Evolutionary conservation across 2,797 vertebrate genomes (phyloP).

Genomic region (Toxotes lorentzi): DNA sequence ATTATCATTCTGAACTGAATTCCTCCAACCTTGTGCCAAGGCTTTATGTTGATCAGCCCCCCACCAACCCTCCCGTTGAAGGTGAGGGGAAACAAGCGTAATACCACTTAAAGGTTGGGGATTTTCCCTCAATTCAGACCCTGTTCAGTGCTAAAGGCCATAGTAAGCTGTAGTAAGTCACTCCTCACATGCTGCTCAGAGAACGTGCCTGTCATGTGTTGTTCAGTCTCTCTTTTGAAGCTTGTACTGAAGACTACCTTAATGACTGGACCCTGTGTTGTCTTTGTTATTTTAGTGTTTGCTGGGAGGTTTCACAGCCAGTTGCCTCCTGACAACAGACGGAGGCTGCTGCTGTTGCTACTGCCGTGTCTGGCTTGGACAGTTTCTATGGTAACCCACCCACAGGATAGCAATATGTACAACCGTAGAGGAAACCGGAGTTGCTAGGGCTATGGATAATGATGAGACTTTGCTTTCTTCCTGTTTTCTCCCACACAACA

Average conservation of each 20-base stretch:
- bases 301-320: constrained; percentile 60
- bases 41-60: constrained; percentile 56
- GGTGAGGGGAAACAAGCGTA: constrained; percentile 24
- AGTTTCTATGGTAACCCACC: constrained; percentile 89
- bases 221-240: constrained; percentile 23
- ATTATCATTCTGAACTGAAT: constrained; percentile 30
- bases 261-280: constrained; percentile 40
- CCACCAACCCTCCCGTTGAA: neutral
- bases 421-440: constrained; percentile 78
- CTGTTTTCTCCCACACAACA: constrained; percentile 71
- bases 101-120: constrained; percentile 20
- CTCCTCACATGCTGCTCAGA: constrained; percentile 73
- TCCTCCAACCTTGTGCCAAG: constrained; percentile 53
- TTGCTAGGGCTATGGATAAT: constrained; percentile 85
- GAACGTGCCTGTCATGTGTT: constrained; percentile 77
- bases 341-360: constrained; percentile 75
- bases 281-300: constrained; percentile 34
- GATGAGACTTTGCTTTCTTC: constrained; percentile 76
- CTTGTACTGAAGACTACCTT: constrained; percentile 44
- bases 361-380: constrained; percentile 85
- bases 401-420: constrained; percentile 82
- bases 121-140: constrained; percentile 50
- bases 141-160: constrained; percentile 37
- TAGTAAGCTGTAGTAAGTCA: constrained; percentile 70
- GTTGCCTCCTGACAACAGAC: constrained; percentile 76